Percentiles rank a stretch among this genome's conserved stretches.
phyloP scores from a whole-genome alignment of 2,113 vertebrate species.

The Monopterus albus region DNA sequence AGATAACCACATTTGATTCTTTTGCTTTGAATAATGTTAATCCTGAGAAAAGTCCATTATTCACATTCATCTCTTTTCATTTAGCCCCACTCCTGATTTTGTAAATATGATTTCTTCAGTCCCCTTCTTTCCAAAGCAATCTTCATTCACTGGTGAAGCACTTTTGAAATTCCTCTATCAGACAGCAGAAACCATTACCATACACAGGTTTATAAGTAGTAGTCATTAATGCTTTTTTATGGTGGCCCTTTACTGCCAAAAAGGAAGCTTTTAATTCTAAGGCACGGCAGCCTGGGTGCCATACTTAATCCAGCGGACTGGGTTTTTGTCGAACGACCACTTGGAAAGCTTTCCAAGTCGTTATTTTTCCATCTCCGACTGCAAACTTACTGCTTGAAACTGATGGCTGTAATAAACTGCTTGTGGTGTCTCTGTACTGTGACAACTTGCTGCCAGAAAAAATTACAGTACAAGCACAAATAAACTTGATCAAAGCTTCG shows the following conservation, averaged over 20 bases:
- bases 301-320: constrained; percentile 66
- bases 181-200: constrained; percentile 79
- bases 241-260: constrained; percentile 76
- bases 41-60: constrained; percentile 77
- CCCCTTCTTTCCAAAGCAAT: constrained; percentile 71
- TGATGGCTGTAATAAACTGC: constrained; percentile 51
- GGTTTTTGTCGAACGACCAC: constrained; percentile 61
- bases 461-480: constrained; percentile 37
- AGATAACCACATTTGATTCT: constrained; percentile 83
- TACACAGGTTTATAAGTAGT: constrained; percentile 81
- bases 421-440: constrained; percentile 32
- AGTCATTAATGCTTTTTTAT: constrained; percentile 84
- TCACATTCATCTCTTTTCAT: constrained; percentile 80
- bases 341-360: constrained; percentile 65
- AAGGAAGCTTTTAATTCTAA: constrained; percentile 80
- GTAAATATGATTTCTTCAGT: constrained; percentile 83
- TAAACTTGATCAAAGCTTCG: constrained; percentile 36
- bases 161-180: constrained; percentile 83
- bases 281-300: constrained; percentile 56
- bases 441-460: constrained; percentile 23
- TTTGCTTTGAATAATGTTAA: constrained; percentile 82
- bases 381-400: constrained; percentile 30
- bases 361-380: constrained; percentile 54
- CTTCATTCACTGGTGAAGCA: constrained; percentile 79
- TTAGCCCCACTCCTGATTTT: constrained; percentile 79